Evolutionary conservation across 2,888 invertebrate species (phyloP).

Genomic region (Parnassius mnemosyne): DNA sequence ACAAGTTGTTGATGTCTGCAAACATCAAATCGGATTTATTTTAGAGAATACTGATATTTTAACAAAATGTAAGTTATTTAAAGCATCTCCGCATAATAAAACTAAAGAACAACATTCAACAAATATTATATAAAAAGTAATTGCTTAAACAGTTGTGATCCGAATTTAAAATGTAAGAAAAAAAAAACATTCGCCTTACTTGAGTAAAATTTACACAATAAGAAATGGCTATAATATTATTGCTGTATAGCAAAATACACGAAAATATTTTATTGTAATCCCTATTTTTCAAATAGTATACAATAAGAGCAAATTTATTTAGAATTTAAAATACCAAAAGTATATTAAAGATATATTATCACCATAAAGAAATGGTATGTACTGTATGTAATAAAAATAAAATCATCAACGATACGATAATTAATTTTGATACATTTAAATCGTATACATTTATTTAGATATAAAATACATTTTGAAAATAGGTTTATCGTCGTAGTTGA

Average conservation of each 20-base stretch:
- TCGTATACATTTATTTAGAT: too few relatives aligned
- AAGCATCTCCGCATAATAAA: constrained; percentile 66
- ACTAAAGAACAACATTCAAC: constrained; percentile 66
- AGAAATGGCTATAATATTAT: constrained; percentile 12
- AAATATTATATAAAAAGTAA: constrained; percentile 43
- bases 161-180: constrained; percentile 24
- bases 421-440: too few relatives aligned
- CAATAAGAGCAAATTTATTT: not conserved
- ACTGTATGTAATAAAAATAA: too few relatives aligned
- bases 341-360: too few relatives aligned
- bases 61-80: constrained; percentile 67
- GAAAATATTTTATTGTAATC: constrained; percentile 14
- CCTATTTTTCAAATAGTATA: constrained; percentile 9
- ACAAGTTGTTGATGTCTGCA: constrained; percentile 48
- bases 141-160: constrained; percentile 34
- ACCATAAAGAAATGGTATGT: too few relatives aligned
- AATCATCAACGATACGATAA: too few relatives aligned
- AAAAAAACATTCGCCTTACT: constrained; percentile 9
- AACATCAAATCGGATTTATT: constrained; percentile 48
- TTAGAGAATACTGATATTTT: constrained; percentile 69
- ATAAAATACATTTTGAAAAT: too few relatives aligned
- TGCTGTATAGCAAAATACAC: constrained; percentile 15
- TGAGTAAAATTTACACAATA: constrained; percentile 9
- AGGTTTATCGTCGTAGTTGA: too few relatives aligned
- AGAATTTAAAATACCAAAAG: not conserved